Conservation (phyloP, 1,140 invertebrate genomes). For the Vanessa atalanta region DNA sequence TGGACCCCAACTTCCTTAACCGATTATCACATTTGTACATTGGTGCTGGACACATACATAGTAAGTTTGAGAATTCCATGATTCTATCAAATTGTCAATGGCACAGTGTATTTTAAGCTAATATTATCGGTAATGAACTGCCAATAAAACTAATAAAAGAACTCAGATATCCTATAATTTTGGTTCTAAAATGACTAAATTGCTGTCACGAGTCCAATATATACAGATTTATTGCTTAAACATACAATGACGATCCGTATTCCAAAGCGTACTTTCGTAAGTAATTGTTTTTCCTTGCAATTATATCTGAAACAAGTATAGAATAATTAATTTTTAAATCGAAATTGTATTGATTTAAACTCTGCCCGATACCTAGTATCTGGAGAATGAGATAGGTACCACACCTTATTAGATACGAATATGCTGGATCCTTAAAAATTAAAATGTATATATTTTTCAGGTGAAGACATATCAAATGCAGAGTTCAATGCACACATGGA, state of each 20-base stretch:
- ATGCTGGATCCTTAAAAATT: not conserved
- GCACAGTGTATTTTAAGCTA: too few relatives aligned
- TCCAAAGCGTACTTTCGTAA: not conserved
- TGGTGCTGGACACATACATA: slow-evolving; percentile 63
- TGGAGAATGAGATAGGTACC: too few relatives aligned
- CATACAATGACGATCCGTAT: too few relatives aligned
- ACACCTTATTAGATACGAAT: not conserved
- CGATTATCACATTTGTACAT: slow-evolving; percentile 63
- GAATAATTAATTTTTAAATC: too few relatives aligned
- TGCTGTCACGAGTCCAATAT: too few relatives aligned
- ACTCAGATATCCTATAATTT: too few relatives aligned
- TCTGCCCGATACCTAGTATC: too few relatives aligned
- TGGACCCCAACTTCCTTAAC: slow-evolving; percentile 58
- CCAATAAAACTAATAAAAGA: too few relatives aligned
- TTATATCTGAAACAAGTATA: not conserved
- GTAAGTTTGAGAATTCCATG: slow-evolving; percentile 43
- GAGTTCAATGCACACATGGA: slow-evolving; percentile 70
- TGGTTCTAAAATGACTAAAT: not conserved
- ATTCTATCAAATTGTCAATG: too few relatives aligned
- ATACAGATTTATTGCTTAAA: too few relatives aligned
- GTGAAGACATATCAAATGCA: slow-evolving; percentile 44
- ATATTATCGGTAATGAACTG: too few relatives aligned
- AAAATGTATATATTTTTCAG: slow-evolving; percentile 38
- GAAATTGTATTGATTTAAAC: too few relatives aligned
- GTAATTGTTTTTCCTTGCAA: not conserved